Percentiles rank a stretch among this genome's conserved stretches.
Conservation (phyloP, 2,797 vertebrate genomes). For the Lagocephalus sceleratus region DNA sequence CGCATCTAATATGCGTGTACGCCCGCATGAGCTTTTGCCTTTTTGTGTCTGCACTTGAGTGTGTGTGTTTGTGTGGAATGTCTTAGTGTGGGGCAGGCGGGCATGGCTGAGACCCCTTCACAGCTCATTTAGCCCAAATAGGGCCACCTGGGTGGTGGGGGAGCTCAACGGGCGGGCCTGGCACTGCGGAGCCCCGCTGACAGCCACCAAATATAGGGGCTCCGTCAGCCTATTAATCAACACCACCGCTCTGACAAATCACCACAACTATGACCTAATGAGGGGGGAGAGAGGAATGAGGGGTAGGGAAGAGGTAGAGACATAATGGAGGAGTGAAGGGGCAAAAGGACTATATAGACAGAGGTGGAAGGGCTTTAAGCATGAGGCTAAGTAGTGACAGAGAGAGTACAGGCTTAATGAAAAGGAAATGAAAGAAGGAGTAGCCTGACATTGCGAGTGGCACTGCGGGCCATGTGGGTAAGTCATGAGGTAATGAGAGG, state of each 20-base stretch:
- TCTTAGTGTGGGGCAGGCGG: constrained; percentile 74
- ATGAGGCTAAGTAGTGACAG: constrained; percentile 55
- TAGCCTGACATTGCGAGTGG: constrained; percentile 50
- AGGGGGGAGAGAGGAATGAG: constrained; percentile 62
- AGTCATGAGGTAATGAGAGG: constrained; percentile 60
- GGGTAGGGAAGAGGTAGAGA: constrained; percentile 54
- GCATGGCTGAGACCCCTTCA: constrained; percentile 91
- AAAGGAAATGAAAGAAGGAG: constrained; percentile 72
- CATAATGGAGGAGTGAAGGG: constrained; percentile 55
- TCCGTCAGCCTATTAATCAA: constrained; percentile 88
- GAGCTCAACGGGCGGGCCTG: constrained; percentile 82
- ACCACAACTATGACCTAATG: constrained; percentile 79
- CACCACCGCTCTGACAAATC: constrained; percentile 85
- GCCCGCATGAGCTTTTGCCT: constrained; percentile 41
- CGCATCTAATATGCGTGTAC: constrained; percentile 38
- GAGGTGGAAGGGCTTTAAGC: constrained; percentile 46
- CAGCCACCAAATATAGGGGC: constrained; percentile 84
- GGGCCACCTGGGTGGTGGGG: constrained; percentile 94
- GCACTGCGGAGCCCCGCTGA: constrained; percentile 85
- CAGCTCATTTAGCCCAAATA: constrained; percentile 98
- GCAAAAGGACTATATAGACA: constrained; percentile 36
- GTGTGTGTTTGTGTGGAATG: constrained; percentile 57
- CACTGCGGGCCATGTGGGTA: constrained; percentile 50
- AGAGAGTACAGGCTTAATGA: constrained; percentile 60
- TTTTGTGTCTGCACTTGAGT: constrained; percentile 14